phyloP scores from a whole-genome alignment of 1,140 invertebrate species.

The silkworm (Bombyx mori) region ASM3026992v2 NC_085135.1:10233501-10234000 shows the following conservation, averaged over 20 bases:
- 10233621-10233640: slow-evolving; percentile 10
- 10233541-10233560: slow-evolving; percentile 13
- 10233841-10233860: slow-evolving; percentile 15
- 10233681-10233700: slow-evolving; percentile 1
- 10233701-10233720: slow-evolving; percentile 2
- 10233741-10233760: slow-evolving; percentile 4
- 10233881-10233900: slow-evolving; percentile 10
- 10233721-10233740: slow-evolving; percentile 1
- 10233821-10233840: slow-evolving; percentile 12
- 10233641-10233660: slow-evolving; percentile 7
- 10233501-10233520: no score
- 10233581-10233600: slow-evolving; percentile 14
- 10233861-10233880: slow-evolving; percentile 10
- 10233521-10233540: slow-evolving; percentile 8
- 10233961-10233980: slow-evolving; percentile 10
- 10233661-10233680: slow-evolving; percentile 5
- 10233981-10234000: slow-evolving; percentile 16
- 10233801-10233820: slow-evolving; percentile 12
- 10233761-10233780: slow-evolving; percentile 11
- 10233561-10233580: slow-evolving; percentile 17
- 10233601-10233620: slow-evolving; percentile 13
- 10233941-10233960: slow-evolving; percentile 17
- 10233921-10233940: slow-evolving; percentile 20
- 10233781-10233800: slow-evolving; percentile 8
- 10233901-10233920: slow-evolving; percentile 17